Base-by-base conservation (phyloP, 2,888 invertebrate species). In the Scelioninae gen. 1 region DNA sequence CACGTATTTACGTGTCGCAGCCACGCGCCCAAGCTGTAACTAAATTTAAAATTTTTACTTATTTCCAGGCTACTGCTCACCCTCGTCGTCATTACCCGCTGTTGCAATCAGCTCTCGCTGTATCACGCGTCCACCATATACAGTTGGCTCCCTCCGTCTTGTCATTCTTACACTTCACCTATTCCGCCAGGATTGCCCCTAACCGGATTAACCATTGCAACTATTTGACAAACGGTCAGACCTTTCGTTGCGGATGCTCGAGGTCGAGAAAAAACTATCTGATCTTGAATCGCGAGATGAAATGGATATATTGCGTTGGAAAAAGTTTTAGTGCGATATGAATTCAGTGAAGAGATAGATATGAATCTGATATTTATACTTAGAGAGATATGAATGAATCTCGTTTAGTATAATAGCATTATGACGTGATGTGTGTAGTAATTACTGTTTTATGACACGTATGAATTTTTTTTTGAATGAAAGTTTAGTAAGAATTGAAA, bases 31-130 rank as follows among this genome's bases (percentile, higher is more conserved):
- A 87, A 88, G 88, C 90, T 89, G 89, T 92, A 92, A 92, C 92
- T 92, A 92, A 92, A 92, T 92, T 92, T 92, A 90, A 92, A 92
- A 92, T 92, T 92, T 92, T 92, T 91, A 92, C 92, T 92, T 92
- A 92, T 90, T 92, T 92, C 92, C 92, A 91, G 91, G 89, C 92
- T 91, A 85, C 91, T 92, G 92, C 92, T 92, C 92, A 92, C 92
- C 92, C 92, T 89, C 86, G 86, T 86, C 91, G 90, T 92, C 92
- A 92, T 92, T 92, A 92, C 91, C 90, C 89, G 91, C 90, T 91
- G 91, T 89, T 92, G 91, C 92, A 92, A 92, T 92, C 92, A 92
- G 90, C 82, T 75, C 77, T 65, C 82, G 79, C 79, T 53, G 75
- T 74, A 83, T 78, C 84, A 79, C 78, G 76, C 78, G 63, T 83